Conservation (phyloP, 2,888 invertebrate genomes). For the Leptinotarsa peninsularis region DNA sequence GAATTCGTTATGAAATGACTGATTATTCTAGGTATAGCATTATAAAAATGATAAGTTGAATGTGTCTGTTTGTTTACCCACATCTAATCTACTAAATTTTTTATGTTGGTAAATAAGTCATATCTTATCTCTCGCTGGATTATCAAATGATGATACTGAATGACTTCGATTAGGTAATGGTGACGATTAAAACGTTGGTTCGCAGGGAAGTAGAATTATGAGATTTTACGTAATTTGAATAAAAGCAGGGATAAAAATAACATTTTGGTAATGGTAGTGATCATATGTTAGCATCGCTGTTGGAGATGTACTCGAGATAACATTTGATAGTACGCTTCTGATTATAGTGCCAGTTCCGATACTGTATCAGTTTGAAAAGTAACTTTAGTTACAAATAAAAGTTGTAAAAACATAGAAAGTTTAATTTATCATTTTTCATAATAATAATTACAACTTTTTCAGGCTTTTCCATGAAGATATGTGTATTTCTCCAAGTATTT, state of each 20-base stretch:
- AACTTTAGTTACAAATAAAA: no score
- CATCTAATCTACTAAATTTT: constrained; percentile 26
- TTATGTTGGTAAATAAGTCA: constrained; percentile 23
- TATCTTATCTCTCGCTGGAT: constrained; percentile 23
- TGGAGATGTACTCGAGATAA: no score
- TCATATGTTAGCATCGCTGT: no score
- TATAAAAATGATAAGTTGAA: constrained; percentile 11
- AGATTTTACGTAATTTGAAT: not conserved
- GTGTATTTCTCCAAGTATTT: no score
- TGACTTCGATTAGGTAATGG: constrained; percentile 19
- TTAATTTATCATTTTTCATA: no score
- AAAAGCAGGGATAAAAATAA: not conserved
- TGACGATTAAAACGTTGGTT: not conserved
- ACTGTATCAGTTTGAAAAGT: no score
- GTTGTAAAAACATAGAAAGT: no score
- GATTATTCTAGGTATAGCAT: constrained; percentile 17
- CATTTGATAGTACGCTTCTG: no score
- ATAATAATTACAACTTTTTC: no score
- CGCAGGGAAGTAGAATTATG: not conserved
- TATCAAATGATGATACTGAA: constrained; percentile 6
- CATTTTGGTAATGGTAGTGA: no score
- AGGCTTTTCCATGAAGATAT: no score
- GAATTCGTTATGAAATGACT: constrained; percentile 24
- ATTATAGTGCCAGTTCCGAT: no score
- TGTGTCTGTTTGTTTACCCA: not conserved